These are phyloP conservation scores for Drosophila asahinai DNA, from an alignment of 1,140 invertebrate genomes.

Conservation along the genomic window DNA sequence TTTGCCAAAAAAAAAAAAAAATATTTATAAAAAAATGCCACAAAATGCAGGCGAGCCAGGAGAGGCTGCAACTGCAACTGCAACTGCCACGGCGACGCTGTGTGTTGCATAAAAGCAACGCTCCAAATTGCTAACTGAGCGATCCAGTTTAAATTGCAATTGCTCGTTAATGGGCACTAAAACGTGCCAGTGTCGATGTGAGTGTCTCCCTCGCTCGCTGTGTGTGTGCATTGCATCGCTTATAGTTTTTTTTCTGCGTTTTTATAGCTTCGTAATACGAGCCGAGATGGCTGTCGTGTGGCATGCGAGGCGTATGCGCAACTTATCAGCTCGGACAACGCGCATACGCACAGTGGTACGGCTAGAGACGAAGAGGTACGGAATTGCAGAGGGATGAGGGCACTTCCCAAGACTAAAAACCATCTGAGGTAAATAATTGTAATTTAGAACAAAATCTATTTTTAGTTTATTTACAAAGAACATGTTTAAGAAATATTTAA, in stretches of 20 bases:
- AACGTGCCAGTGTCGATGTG: slow-evolving; percentile 79
- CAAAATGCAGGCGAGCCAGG: slow-evolving; percentile 29
- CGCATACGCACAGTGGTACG: slow-evolving; percentile 72
- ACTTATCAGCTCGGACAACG: slow-evolving; percentile 51
- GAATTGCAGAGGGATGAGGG: background rate
- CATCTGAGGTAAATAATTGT: too few species aligned
- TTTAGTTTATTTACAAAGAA: too few species aligned
- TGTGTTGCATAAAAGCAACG: slow-evolving; percentile 83
- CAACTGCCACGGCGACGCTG: slow-evolving; percentile 33
- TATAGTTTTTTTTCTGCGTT: slow-evolving; percentile 19
- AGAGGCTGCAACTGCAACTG: slow-evolving; percentile 49
- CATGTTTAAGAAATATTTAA: too few species aligned
- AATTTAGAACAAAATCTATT: too few species aligned
- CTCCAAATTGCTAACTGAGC: slow-evolving; percentile 83
- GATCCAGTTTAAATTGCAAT: slow-evolving; percentile 85
- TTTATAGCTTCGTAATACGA: slow-evolving; percentile 68
- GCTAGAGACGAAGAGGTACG: background rate
- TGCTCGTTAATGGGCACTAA: slow-evolving; percentile 85
- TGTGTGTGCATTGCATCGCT: slow-evolving; percentile 34
- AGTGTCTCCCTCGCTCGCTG: slow-evolving; percentile 13
- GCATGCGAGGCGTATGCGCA: slow-evolving; percentile 76
- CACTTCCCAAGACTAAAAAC: background rate
- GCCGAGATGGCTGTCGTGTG: slow-evolving; percentile 65
- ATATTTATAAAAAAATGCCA: slow-evolving; percentile 56
- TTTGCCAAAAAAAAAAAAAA: slow-evolving; percentile 49